Percentiles rank a stretch among this genome's conserved stretches.
Conservation (phyloP, 2,113 vertebrate genomes). For the Tragulus kanchil region DNA sequence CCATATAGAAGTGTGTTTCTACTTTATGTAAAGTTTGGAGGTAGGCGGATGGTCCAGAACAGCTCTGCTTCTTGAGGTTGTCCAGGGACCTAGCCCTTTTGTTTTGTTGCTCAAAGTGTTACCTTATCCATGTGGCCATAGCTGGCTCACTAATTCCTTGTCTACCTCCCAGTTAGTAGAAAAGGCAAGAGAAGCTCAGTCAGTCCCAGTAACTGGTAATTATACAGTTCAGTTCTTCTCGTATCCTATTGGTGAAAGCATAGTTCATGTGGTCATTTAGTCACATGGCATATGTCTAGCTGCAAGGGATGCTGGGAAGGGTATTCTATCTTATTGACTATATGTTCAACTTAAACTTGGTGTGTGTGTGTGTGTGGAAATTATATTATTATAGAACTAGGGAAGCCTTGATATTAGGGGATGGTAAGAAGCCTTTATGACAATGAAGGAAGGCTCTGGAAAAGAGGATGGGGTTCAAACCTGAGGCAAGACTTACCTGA, state of each 20-base stretch:
- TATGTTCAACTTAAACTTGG: not conserved
- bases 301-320: slow-evolving; percentile 15
- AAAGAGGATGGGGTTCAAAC: not conserved
- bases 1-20: not conserved
- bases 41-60: no score
- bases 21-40: not conserved
- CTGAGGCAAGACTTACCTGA: not conserved
- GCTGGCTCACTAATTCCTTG: not conserved
- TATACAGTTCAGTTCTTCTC: not conserved
- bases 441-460: not conserved
- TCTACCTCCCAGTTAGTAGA: not conserved
- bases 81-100: not conserved
- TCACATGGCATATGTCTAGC: not conserved
- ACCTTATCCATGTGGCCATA: not conserved
- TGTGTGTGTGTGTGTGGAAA: not conserved
- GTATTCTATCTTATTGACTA: not conserved
- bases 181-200: not conserved
- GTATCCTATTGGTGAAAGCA: not conserved
- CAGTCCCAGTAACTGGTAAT: not conserved
- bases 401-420: not conserved
- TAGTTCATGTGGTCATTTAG: not conserved
- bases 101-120: not conserved
- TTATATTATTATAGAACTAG: not conserved
- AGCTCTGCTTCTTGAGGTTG: not conserved
- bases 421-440: not conserved